Percentiles rank a stretch among this genome's conserved stretches.
Conservation (phyloP, 2,113 vertebrate species). For the Orthonyx spaldingii region DNA sequence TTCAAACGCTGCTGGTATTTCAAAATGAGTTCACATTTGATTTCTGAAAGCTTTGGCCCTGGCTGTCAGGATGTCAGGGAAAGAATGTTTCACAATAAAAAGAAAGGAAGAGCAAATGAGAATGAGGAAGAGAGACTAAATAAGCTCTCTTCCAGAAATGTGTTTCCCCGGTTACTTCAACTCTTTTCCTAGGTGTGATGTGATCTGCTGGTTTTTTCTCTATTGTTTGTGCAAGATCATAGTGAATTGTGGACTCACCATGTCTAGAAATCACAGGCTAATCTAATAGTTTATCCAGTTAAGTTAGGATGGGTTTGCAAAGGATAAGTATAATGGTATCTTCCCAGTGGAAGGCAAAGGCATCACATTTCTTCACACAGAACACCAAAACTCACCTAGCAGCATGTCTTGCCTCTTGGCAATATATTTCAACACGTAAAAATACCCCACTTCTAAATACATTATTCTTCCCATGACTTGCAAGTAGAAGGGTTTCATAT, state of each 20-base stretch:
- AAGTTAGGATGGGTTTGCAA: background rate
- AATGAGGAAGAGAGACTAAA: background rate
- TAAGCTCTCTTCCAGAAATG: background rate
- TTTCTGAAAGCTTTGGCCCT: conserved; percentile 72
- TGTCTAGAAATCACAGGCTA: background rate
- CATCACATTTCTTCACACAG: background rate
- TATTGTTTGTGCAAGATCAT: background rate
- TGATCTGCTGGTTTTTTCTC: background rate
- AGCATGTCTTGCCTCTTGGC: background rate
- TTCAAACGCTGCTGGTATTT: conserved; percentile 79
- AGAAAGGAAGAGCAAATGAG: background rate
- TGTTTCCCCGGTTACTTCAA: background rate
- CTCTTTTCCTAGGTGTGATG: background rate
- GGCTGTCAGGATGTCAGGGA: conserved; percentile 60
- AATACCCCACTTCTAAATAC: background rate
- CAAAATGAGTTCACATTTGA: conserved; percentile 80
- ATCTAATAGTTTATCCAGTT: background rate
- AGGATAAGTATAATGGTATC: background rate
- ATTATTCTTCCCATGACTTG: background rate
- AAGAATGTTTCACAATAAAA: conserved; percentile 36
- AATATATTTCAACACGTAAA: background rate
- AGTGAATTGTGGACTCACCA: background rate
- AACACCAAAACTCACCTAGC: background rate
- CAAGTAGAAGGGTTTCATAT: accelerated
- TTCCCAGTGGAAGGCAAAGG: background rate